Conservation (phyloP, 2,113 vertebrate genomes). For the Eclectus roratus region DNA sequence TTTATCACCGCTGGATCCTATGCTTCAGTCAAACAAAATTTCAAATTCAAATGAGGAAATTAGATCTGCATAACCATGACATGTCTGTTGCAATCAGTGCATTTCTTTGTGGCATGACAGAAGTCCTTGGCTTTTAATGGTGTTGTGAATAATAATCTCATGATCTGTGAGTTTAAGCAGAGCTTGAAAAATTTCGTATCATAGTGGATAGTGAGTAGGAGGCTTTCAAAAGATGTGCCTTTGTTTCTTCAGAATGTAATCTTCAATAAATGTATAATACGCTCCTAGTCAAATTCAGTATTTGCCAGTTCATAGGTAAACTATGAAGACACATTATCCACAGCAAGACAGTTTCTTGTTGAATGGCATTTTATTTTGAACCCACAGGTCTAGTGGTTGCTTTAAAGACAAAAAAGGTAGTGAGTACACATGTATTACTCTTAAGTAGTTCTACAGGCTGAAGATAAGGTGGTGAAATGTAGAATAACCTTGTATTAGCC, state of each 20-base stretch:
- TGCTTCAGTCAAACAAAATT: neutral
- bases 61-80: neutral
- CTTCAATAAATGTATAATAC: neutral
- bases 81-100: neutral
- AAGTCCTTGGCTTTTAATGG: neutral
- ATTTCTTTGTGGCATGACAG: neutral
- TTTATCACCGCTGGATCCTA: neutral
- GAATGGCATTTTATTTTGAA: neutral
- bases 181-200: neutral
- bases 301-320: neutral
- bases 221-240: neutral
- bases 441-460: neutral
- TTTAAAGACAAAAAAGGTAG: neutral
- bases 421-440: neutral
- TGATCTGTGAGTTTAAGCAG: neutral
- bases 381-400: neutral
- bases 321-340: neutral
- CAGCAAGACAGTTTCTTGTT: neutral
- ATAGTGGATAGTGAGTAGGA: neutral
- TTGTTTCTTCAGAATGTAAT: neutral
- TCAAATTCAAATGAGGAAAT: neutral
- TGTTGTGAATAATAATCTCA: constrained; percentile 13
- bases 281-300: neutral
- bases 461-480: neutral
- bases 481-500: neutral